Evolutionary conservation across 23 tunicate species (phyloP).

Genomic region (Diplosoma virens): DNA sequence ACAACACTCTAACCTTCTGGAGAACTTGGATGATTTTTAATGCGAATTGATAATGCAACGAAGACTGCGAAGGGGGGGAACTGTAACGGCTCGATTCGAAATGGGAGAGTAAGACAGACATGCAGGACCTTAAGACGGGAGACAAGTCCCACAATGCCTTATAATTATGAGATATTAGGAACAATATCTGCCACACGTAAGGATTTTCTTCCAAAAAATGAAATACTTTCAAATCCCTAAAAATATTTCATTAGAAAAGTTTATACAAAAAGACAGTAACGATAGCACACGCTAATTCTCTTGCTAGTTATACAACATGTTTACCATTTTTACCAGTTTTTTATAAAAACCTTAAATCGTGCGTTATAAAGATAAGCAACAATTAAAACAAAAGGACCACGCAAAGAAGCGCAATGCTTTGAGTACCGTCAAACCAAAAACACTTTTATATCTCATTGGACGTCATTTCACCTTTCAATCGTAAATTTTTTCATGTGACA

Average conservation of each 20-base stretch:
- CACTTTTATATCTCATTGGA: no score
- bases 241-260: no score
- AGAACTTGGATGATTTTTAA: slow-evolving; percentile 49
- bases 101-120: slow-evolving; percentile 61
- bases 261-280: no score
- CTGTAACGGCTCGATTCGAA: slow-evolving; percentile 56
- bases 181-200: slow-evolving; percentile 58
- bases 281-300: no score
- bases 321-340: no score
- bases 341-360: no score
- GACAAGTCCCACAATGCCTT: slow-evolving; percentile 52
- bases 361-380: no score
- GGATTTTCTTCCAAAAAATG: slow-evolving; percentile 79
- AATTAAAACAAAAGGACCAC: no score
- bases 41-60: slow-evolving; percentile 58
- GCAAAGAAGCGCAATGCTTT: no score
- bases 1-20: slow-evolving; percentile 72
- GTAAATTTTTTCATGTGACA: slow-evolving; percentile 56
- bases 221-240: slow-evolving; percentile 68
- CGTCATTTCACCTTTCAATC: slow-evolving; percentile 60
- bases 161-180: slow-evolving; percentile 51
- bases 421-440: no score
- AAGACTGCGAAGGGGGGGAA: background rate
- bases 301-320: no score
- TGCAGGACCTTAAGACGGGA: slow-evolving; percentile 55